A percentile compares a stretch with the other conserved stretches of the same genome.
Conservation (phyloP, 2,113 vertebrate genomes). For the Osmerus mordax region DNA sequence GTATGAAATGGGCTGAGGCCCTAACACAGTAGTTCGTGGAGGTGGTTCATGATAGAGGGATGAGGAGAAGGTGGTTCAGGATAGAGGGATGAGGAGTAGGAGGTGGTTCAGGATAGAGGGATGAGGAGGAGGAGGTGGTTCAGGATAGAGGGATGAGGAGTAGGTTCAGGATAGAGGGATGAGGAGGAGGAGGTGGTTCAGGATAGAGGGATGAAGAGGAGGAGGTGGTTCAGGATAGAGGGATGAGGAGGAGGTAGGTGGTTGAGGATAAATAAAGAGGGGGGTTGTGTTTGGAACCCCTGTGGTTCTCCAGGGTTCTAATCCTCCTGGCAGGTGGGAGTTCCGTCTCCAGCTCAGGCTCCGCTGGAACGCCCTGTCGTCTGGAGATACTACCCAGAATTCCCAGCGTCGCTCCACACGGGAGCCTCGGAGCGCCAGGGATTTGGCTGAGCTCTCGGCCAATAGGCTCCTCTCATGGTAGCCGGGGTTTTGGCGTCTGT, state of each 20-base stretch:
- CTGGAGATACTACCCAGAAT: not conserved
- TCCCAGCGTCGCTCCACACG: not conserved
- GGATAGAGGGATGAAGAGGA: not conserved
- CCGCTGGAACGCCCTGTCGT: not conserved
- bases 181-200: not conserved
- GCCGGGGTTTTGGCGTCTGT: slow-evolving; percentile 45
- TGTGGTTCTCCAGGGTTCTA: not conserved
- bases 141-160: not conserved
- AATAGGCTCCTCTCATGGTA: slow-evolving; percentile 61
- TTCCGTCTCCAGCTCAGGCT: not conserved
- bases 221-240: not conserved
- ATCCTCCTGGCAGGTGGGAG: not conserved
- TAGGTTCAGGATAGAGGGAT: not conserved
- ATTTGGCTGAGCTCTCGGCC: slow-evolving; percentile 21
- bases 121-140: not conserved
- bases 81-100: not conserved
- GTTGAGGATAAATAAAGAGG: not conserved
- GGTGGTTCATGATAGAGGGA: not conserved
- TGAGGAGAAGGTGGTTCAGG: not conserved
- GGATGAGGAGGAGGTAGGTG: not conserved
- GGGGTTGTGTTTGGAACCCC: not conserved
- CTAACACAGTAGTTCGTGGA: not conserved
- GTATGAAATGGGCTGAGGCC: not conserved
- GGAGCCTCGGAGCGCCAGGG: not conserved
- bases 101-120: too few relatives aligned